Percentiles rank a stretch among this genome's conserved stretches.
Conservation (phyloP, 2,113 vertebrate species). For the Mirza zaza region DNA sequence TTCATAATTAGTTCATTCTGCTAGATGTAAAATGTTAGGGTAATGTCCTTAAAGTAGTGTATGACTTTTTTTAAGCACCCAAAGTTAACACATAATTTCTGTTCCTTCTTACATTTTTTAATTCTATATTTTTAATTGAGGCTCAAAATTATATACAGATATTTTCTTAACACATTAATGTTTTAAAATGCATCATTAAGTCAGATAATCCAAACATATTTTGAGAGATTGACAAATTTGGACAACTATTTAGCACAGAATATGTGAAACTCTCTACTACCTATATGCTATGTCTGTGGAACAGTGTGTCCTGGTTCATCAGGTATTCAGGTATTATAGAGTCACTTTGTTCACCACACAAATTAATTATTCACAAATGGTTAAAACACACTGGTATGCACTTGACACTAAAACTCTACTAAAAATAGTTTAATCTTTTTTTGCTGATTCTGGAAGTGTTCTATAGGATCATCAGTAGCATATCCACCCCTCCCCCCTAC, state of each 20-base stretch:
- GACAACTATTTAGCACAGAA: background rate
- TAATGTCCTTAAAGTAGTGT: constrained; percentile 80
- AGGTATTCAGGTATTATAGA: background rate
- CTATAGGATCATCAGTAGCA: background rate
- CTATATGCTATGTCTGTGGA: background rate
- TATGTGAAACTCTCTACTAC: background rate
- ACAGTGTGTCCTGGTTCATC: background rate
- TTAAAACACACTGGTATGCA: constrained; percentile 5
- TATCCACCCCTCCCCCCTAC: no score
- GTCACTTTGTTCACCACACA: background rate
- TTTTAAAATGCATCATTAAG: background rate
- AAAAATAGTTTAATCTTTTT: background rate
- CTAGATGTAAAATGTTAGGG: constrained; percentile 84
- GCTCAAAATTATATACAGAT: background rate
- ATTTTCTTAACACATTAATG: background rate
- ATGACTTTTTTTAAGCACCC: constrained; percentile 61
- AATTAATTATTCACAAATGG: constrained; percentile 4
- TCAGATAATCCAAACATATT: background rate
- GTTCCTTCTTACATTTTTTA: constrained; percentile 36
- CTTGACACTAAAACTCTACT: background rate
- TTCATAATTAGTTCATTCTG: constrained; percentile 89
- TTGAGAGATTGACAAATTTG: background rate
- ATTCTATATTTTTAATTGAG: constrained; percentile 23
- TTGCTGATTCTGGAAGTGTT: background rate
- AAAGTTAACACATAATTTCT: constrained; percentile 76